A percentile compares a stretch with the other conserved stretches of the same genome.
These are phyloP conservation scores for Toxonevra muliebris DNA, from an alignment of 2,888 invertebrate genomes.

Conservation along the genomic window DNA sequence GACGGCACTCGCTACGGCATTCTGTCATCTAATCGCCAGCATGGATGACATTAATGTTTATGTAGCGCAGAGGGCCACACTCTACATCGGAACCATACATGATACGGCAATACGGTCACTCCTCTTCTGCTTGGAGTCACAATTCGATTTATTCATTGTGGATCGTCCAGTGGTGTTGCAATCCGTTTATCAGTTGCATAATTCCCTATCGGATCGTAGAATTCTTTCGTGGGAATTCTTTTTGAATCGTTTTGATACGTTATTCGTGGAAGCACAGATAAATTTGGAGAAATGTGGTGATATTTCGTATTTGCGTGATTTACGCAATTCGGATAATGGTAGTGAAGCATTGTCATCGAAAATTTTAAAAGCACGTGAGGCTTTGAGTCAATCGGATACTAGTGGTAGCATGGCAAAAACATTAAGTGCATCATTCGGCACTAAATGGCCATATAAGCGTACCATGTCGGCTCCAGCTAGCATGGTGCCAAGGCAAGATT, in stretches of 20 bases:
- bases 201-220: constrained; percentile 87
- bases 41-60: constrained; percentile 96
- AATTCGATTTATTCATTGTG: constrained; percentile 96
- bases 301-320: constrained; percentile 79
- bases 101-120: constrained; percentile 87
- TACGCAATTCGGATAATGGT: constrained; percentile 87
- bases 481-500: constrained; percentile 78
- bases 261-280: constrained; percentile 96
- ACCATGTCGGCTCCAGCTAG: constrained; percentile 94
- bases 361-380: constrained; percentile 88
- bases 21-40: constrained; percentile 94
- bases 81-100: constrained; percentile 93
- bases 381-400: constrained; percentile 79
- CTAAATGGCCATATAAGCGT: constrained; percentile 94
- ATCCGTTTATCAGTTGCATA: constrained; percentile 92
- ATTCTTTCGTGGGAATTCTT: constrained; percentile 98
- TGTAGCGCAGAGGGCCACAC: constrained; percentile 91
- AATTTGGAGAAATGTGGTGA: constrained; percentile 86
- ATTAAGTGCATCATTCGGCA: constrained; percentile 86
- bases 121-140: constrained; percentile 93
- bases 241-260: constrained; percentile 91
- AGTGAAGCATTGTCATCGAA: constrained; percentile 88
- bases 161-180: constrained; percentile 97
- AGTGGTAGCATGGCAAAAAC: constrained; percentile 74
- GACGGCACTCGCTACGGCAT: constrained; percentile 94